Percentiles rank a stretch among this genome's conserved stretches.
Conservation (phyloP, 1,140 invertebrate species). For the Heliconius hewitsoni region DNA sequence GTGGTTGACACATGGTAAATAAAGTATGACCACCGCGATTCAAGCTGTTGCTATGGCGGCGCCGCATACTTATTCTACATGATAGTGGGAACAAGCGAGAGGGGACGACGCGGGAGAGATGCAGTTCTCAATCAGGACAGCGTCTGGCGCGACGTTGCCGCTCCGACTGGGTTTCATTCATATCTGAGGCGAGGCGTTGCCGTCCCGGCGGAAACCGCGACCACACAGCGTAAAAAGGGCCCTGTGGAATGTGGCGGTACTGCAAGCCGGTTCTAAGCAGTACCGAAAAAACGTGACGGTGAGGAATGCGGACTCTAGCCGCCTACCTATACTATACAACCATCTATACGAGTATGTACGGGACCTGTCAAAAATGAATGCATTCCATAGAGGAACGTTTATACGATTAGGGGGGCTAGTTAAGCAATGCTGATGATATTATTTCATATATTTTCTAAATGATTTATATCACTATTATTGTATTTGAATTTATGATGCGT, state of each 20-base stretch:
- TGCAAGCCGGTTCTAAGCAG: constrained; percentile 71
- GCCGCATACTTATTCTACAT: constrained; percentile 45
- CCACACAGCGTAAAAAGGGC: constrained; percentile 79
- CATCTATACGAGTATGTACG: constrained; percentile 20
- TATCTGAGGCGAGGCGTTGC: constrained; percentile 79
- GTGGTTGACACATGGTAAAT: constrained; percentile 46
- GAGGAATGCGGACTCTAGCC: constrained; percentile 68
- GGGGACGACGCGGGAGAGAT: constrained; percentile 71
- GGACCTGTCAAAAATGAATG: constrained; percentile 39
- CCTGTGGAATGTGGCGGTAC: constrained; percentile 77
- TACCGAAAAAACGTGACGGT: constrained; percentile 68
- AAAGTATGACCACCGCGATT: constrained; percentile 50
- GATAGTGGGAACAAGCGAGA: constrained; percentile 56
- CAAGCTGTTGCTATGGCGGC: constrained; percentile 37
- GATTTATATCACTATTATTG: no score
- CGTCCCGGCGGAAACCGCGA: constrained; percentile 79
- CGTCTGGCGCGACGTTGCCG: constrained; percentile 77
- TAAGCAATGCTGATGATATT: neutral
- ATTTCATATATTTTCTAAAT: no score
- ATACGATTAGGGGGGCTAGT: neutral
- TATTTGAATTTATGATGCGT: neutral
- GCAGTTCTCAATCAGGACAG: constrained; percentile 77
- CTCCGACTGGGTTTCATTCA: constrained; percentile 79
- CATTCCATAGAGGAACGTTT: constrained; percentile 3
- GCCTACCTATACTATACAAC: constrained; percentile 32